Conservation (phyloP, 2,888 invertebrate species). For the Hydrotaea diabolus region DNA sequence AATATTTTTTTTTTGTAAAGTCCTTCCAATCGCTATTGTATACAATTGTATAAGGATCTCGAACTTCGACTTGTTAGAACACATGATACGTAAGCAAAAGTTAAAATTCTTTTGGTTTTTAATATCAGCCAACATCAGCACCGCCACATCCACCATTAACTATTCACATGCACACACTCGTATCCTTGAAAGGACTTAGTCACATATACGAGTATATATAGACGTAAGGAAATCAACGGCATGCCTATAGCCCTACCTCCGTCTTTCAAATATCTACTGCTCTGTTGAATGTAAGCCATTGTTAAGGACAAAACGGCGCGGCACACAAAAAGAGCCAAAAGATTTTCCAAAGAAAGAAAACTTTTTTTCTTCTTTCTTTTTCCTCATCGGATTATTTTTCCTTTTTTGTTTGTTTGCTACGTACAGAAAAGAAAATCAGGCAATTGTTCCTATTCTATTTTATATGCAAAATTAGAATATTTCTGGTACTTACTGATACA, state of each 20-base stretch:
- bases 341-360: conserved; percentile 23
- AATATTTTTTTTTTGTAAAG: too few relatives aligned
- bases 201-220: too few relatives aligned
- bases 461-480: conserved; percentile 42
- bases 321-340: neutral
- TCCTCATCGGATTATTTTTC: conserved; percentile 13
- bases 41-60: neutral
- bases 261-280: neutral
- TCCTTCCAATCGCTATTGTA: neutral
- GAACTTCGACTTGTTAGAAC: neutral
- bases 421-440: conserved; percentile 53
- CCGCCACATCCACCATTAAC: neutral
- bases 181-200: neutral
- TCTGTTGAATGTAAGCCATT: conserved; percentile 28
- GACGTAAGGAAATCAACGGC: neutral
- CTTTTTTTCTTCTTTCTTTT: neutral
- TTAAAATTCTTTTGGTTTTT: conserved; percentile 7
- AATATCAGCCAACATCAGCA: neutral
- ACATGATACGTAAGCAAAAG: neutral
- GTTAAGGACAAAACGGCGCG: neutral
- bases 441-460: conserved; percentile 52
- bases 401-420: neutral
- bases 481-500: conserved; percentile 46
- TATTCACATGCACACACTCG: neutral
- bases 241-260: neutral